phyloP scores from a whole-genome alignment of 23 tunicate genomes.

The Pegea sp. region DNA sequence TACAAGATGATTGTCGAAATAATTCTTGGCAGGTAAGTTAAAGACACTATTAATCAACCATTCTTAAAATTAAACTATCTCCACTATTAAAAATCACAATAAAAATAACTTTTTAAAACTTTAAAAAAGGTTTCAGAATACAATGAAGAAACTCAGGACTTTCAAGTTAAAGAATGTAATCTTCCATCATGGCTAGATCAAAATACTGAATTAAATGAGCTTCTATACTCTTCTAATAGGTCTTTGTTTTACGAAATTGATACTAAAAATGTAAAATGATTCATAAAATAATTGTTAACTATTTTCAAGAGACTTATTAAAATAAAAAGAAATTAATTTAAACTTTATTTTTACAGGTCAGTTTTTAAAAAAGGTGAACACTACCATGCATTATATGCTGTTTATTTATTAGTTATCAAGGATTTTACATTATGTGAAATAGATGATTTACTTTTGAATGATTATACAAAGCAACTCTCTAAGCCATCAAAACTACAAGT shows the following conservation, averaged over 20 bases:
- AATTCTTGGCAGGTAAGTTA: slow-evolving; percentile 68
- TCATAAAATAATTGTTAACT: not conserved
- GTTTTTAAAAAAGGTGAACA: slow-evolving; percentile 33
- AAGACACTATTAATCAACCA: not conserved
- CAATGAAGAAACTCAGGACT: slow-evolving; percentile 13
- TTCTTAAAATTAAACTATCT: not conserved
- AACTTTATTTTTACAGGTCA: slow-evolving; percentile 11
- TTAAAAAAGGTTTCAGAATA: slow-evolving; percentile 46
- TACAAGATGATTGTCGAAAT: slow-evolving; percentile 29
- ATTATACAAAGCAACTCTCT: slow-evolving; percentile 7
- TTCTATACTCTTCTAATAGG: slow-evolving; percentile 60
- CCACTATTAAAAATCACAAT: not conserved
- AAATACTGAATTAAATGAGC: slow-evolving; percentile 9
- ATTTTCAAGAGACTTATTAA: not conserved
- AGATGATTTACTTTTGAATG: not conserved
- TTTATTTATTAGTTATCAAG: slow-evolving; percentile 58
- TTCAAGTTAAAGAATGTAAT: slow-evolving; percentile 32
- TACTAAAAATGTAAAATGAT: not conserved
- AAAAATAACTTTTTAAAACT: not conserved
- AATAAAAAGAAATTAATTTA: not conserved
- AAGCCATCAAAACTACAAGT: slow-evolving; percentile 33
- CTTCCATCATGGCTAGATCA: slow-evolving; percentile 62
- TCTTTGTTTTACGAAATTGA: not conserved
- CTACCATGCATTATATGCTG: slow-evolving; percentile 44
- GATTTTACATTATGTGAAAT: slow-evolving; percentile 54